Base-by-base conservation (phyloP, 1,140 invertebrate species). In the Drosophila ambigua region DNA sequence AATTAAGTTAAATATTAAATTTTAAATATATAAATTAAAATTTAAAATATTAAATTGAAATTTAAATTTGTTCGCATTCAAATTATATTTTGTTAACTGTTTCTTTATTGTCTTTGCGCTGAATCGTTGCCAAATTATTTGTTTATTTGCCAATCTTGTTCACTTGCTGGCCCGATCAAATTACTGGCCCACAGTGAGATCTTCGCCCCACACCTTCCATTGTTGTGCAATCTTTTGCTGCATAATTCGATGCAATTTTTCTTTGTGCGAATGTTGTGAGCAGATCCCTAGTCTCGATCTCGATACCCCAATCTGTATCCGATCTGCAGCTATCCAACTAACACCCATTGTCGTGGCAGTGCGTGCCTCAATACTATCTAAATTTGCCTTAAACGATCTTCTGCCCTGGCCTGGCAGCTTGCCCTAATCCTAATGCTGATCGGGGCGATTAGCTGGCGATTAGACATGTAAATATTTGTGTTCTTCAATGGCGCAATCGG, bases 381-480 rank as follows among this genome's bases (percentile, higher is more conserved):
- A 68, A 48, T 67, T 67, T 55, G 31, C 48, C 31, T 55, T 28
- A 15, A 43, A 55, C 54, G 39, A 57, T 57, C 54, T 55, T 9
- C 39, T 26, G 7, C 13, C 9, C 8, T 1, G 31, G 8, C 31
- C 31, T 11, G 35, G 11, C 9, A 39, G 50, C 55, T 69, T 51
- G 64, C 52, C 35, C 48, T 69, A 57, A 69, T 68, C 66, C 66
- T 69, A 46, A 68, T 69, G 66, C 66, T 69, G 44, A 69, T 69
- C 66, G 44, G 62, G 64, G 66, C 66, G 66, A 68, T 69, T 69
- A 69, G 55, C 66, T 44, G 45, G 66, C 66, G 66, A 69, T 69
- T 69, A 69, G 66, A 49, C 44, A 43, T 69, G 66, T 69, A 69
- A 69, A 69, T 69, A 69, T 69, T 69, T 69, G 64, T 68, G 43